These are phyloP conservation scores for Listronotus oregonensis DNA, from an alignment of 1,140 invertebrate genomes.

Conservation along the genomic window DNA sequence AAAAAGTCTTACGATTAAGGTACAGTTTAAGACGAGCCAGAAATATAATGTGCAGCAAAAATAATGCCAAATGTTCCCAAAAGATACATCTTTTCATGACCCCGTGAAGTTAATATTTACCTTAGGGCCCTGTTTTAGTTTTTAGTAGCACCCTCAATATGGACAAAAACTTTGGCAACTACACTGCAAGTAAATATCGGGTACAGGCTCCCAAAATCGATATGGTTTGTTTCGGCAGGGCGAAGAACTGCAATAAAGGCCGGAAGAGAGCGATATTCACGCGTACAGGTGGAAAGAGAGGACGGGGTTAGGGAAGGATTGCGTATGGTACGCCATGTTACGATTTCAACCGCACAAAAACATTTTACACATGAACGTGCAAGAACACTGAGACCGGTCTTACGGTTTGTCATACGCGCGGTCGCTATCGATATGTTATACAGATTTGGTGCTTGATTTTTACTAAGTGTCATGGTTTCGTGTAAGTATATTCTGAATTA, in stretches of 20 bases:
- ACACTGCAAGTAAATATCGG: constrained; percentile 52
- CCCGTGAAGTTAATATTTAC: too few relatives aligned
- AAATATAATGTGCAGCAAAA: too few relatives aligned
- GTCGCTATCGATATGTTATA: constrained; percentile 17
- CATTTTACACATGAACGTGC: constrained; percentile 51
- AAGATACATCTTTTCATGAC: too few relatives aligned
- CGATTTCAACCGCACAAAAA: constrained; percentile 48
- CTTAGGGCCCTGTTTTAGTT: too few relatives aligned
- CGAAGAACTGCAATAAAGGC: constrained; percentile 47
- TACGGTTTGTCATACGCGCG: constrained; percentile 48
- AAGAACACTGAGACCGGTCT: constrained; percentile 15
- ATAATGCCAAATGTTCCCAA: too few relatives aligned
- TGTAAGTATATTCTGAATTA: not conserved
- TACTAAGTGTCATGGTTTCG: not conserved
- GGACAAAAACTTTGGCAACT: constrained; percentile 42
- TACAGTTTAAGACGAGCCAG: too few relatives aligned
- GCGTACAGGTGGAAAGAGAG: constrained; percentile 35
- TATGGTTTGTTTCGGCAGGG: constrained; percentile 52
- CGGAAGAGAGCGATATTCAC: constrained; percentile 49
- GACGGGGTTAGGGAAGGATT: constrained; percentile 39
- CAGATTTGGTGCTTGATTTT: constrained; percentile 22
- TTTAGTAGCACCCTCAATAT: constrained; percentile 10
- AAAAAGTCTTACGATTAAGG: too few relatives aligned
- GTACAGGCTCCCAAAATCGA: constrained; percentile 53
- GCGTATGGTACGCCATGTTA: constrained; percentile 55